Percentiles rank a stretch among this genome's conserved stretches.
Evolutionary conservation across 2,113 vertebrate species (phyloP).

Genomic region (Gallinago undulata): DNA sequence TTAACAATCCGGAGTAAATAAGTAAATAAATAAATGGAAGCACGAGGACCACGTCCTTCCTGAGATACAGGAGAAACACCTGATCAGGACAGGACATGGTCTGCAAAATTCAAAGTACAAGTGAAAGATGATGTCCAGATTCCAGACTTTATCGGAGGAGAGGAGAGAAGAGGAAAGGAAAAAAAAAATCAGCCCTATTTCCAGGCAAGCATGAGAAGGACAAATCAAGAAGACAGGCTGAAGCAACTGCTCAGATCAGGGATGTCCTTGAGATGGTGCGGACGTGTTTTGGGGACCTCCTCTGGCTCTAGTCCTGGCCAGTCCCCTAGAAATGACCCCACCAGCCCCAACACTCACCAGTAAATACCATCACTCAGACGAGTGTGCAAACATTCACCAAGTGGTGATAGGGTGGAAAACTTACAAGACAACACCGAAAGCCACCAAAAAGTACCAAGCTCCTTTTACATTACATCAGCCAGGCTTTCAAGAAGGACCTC

Average conservation of each 20-base stretch:
- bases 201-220: not conserved
- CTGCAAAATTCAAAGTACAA: not conserved
- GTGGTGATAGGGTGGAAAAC: not conserved
- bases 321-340: not conserved
- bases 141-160: accelerated
- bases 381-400: accelerated
- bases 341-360: accelerated
- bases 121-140: not conserved
- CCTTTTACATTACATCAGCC: not conserved
- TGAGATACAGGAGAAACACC: too few relatives aligned
- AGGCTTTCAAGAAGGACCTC: not conserved
- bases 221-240: not conserved
- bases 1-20: not conserved
- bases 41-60: accelerated
- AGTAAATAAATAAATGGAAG: not conserved
- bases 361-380: not conserved
- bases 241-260: not conserved
- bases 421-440: not conserved
- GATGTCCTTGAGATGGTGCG: not conserved
- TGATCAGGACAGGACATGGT: accelerated
- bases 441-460: not conserved
- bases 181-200: not conserved
- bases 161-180: too few relatives aligned
- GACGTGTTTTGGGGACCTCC: not conserved
- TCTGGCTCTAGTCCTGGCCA: not conserved